Evolutionary conservation across 1,140 invertebrate species (phyloP).

Genomic region (Drosophila melanica): DNA sequence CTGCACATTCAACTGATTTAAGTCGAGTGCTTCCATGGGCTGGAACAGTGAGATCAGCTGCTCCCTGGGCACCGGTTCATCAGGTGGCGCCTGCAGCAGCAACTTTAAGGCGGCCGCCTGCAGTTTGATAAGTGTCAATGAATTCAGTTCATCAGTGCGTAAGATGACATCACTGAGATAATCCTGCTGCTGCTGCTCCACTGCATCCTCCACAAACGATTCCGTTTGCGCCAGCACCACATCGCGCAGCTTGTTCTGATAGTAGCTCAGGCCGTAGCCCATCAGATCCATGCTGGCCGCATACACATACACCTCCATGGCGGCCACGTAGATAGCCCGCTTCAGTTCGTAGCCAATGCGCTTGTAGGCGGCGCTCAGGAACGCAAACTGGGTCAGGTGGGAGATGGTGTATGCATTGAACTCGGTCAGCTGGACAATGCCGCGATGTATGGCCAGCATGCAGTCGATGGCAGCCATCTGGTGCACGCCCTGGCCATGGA

Average conservation of each 20-base stretch:
- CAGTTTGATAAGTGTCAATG: conserved; percentile 64
- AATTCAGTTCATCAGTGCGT: conserved; percentile 55
- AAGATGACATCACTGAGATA: conserved; percentile 58
- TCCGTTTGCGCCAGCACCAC: conserved; percentile 60
- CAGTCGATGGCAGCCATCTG: conserved; percentile 81
- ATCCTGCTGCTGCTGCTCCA: conserved; percentile 13
- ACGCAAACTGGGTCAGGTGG: conserved; percentile 75
- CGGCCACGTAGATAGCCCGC: conserved; percentile 74
- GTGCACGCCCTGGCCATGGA: conserved; percentile 85
- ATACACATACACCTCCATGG: conserved; percentile 83
- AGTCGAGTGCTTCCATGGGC: conserved; percentile 29
- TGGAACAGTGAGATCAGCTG: conserved; percentile 37
- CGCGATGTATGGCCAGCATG: conserved; percentile 86
- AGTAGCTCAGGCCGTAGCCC: conserved; percentile 76
- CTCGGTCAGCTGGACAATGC: conserved; percentile 73
- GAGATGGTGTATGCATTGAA: conserved; percentile 78
- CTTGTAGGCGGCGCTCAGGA: conserved; percentile 69
- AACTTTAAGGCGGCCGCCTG: conserved; percentile 63
- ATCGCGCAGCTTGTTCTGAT: conserved; percentile 80
- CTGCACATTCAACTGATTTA: conserved; percentile 38
- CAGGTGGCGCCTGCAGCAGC: conserved; percentile 31
- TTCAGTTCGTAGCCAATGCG: conserved; percentile 70
- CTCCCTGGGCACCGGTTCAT: conserved; percentile 6
- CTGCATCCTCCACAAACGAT: not conserved
- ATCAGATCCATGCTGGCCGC: conserved; percentile 75